Evolutionary conservation across 2,888 invertebrate genomes (phyloP).

Genomic region (Drosophila fulvimacula): DNA sequence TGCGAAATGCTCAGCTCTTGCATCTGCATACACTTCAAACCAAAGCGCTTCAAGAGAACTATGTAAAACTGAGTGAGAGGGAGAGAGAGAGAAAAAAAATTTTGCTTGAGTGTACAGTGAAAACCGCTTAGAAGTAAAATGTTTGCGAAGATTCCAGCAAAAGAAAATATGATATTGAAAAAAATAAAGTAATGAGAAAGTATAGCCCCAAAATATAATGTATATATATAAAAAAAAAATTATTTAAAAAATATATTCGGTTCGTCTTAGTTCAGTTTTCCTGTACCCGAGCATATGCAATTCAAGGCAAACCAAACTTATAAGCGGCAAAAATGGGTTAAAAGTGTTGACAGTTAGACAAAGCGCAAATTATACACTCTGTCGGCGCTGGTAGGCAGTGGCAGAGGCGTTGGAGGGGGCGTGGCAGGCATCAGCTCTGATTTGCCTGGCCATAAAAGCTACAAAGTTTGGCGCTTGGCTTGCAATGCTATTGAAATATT

Average conservation of each 20-base stretch:
- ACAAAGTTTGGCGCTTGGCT: conserved; percentile 59
- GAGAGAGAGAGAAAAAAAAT: conserved; percentile 21
- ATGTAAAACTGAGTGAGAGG: conserved; percentile 30
- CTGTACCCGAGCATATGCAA: conserved; percentile 47
- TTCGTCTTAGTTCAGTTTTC: background rate
- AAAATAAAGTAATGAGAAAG: background rate
- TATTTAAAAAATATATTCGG: background rate
- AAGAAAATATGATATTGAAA: background rate
- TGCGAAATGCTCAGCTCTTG: conserved; percentile 40
- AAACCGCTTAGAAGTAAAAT: background rate
- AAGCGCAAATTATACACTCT: conserved; percentile 73
- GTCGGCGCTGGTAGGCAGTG: conserved; percentile 45
- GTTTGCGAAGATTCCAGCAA: background rate
- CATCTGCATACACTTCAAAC: conserved; percentile 55
- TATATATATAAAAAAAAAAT: background rate
- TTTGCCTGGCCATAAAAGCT: conserved; percentile 60
- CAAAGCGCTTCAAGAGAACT: conserved; percentile 41
- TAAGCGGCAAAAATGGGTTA: conserved; percentile 70
- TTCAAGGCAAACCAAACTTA: conserved; percentile 54
- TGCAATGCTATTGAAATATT: conserved; percentile 69
- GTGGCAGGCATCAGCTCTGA: conserved; percentile 44
- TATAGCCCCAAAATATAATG: background rate
- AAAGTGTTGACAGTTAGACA: conserved; percentile 77
- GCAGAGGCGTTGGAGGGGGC: conserved; percentile 24
- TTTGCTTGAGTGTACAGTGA: conserved; percentile 30